A percentile compares a stretch with the other conserved stretches of the same genome.
phyloP scores from a whole-genome alignment of 2,113 vertebrate genomes.

The Phalacrocorax carbo region DNA sequence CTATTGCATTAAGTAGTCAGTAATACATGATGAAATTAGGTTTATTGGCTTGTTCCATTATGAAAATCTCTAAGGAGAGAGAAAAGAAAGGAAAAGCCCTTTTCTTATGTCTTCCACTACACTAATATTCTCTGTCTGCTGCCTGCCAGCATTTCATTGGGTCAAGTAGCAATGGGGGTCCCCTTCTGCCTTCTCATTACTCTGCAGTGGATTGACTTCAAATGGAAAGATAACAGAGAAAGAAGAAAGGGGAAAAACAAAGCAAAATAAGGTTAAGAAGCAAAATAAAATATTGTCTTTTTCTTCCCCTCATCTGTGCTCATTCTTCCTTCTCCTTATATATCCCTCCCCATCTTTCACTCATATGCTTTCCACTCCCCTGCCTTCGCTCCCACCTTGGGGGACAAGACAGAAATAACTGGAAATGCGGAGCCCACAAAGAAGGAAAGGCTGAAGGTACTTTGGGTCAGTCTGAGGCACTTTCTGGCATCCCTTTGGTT shows the following conservation, averaged over 20 bases:
- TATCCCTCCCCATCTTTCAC: background rate
- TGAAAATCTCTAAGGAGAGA: background rate
- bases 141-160: background rate
- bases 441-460: background rate
- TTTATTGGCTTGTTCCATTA: constrained; percentile 42
- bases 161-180: background rate
- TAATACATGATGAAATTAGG: constrained; percentile 42
- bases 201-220: background rate
- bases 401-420: background rate
- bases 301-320: background rate
- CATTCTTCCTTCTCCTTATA: background rate
- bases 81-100: background rate
- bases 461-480: background rate
- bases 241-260: background rate
- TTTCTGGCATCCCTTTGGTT: background rate
- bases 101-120: background rate
- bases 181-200: background rate
- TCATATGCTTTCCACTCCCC: background rate
- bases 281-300: background rate
- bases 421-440: background rate
- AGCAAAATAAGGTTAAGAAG: background rate
- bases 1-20: constrained; percentile 42
- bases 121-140: background rate
- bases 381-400: background rate
- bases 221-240: background rate